Evolutionary conservation across 30 jellyfish, hydroid and myxozoan species (phyloP), one percentile per base, ranked within the genome.

Genomic region (Mastigias papua): DNA sequence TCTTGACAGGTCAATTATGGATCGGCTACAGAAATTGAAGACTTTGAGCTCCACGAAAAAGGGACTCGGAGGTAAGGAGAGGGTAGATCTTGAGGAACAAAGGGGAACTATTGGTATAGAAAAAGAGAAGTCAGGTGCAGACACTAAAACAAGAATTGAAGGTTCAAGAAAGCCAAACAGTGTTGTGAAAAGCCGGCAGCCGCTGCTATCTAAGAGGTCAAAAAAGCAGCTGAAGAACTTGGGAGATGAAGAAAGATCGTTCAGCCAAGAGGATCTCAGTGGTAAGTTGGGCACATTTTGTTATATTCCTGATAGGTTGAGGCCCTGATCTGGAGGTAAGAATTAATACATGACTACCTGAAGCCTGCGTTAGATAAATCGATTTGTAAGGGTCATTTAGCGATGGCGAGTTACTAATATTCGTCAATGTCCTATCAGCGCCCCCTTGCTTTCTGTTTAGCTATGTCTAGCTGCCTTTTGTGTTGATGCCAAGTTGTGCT

Each of bases 161-260:
- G 2, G 2, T 23, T 51, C 17, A 23, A 57, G 25, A 26, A 69
- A 37, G 2, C 62, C 78, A 4, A 26, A 35, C 33, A 31, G 32
- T 42, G 33, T 66, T 13, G 84, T 46, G 0, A 81, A 66, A 50
- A 32, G 34, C 61, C 98, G 92, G 0, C 98, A 86, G 49, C 98
- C 98, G 0, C 81, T 91, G 34, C 80, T 91, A 34, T 91, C 98
- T 31, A 91, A 91, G 58, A 75, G 98, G 37, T 91, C 98, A 22
- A 86, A 79, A 75, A 76, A 91, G 79, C 98, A 91, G 74, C 81
- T 91, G 20, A 95, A 92, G 31, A 78, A 60, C 34, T 78, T 91
- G 34, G 93, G 81, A 34, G 81, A 74, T 13, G 97, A 86, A 2
- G 87, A 73, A 16, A 57, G 76, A 9, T 70, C 76, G 20, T 72